Base-by-base conservation (phyloP, 2,888 invertebrate genomes). In the Bombylius discolor region DNA sequence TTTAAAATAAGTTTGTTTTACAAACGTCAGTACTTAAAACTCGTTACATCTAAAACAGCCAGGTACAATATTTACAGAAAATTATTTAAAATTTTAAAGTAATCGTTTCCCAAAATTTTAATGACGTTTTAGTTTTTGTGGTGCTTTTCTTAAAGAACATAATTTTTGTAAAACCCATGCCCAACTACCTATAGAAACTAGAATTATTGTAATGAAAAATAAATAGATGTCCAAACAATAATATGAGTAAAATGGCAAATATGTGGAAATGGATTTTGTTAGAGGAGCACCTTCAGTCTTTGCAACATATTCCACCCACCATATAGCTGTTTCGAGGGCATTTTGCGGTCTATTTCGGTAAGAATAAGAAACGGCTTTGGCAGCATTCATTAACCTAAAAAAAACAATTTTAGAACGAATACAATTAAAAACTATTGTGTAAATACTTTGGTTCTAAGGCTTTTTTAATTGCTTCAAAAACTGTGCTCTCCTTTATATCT, bases 231-330 rank as follows among this genome's bases (percentile, higher is more conserved):
- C 74, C 50, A 72, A 56, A 0, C 69, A 71, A 53, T 73, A 64
- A 61, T 73, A 74, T 5, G 62, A 61, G 53, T 72, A 70, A 13
- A 71, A 66, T 1, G 71, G 65, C 64, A 72, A 62, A 4, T 66
- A 56, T 6, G 68, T 66, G 63, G 63, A 73, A 42, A 75, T 70
- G 1, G 81, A 72, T 47, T 69, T 68, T 1, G 78, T 66, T 64
- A 83, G 77, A 1, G 73, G 75, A 0, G 80, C 81, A 0, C 83
- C 83, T 6, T 73, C 70, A 1, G 82, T 79, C 34, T 76, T 72
- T 1, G 78, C 79, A 1, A 83, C 80, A 65, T 84, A 79, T 65
- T 85, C 84, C 33, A 82, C 77, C 85, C 84, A 85, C 73, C 81
- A 80, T 9, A 81, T 71, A 11, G 85, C 77, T 8, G 79, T 79